Percentiles rank a stretch among this genome's conserved stretches.
Evolutionary conservation across 2,113 vertebrate species (phyloP).

Genomic region (Phyllopteryx taeniolatus): DNA sequence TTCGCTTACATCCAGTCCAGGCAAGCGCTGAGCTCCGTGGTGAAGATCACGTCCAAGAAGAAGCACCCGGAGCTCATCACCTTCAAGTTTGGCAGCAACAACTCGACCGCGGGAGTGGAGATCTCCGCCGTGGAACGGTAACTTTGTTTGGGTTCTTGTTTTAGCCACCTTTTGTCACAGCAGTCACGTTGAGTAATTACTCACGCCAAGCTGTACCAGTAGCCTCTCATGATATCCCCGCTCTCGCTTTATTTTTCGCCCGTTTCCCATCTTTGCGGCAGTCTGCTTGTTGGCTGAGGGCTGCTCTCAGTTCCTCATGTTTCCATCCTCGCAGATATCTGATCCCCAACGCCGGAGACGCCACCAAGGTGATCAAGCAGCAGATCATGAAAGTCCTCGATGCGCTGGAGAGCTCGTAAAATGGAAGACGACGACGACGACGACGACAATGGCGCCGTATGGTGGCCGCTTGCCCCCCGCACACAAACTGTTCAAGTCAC

Average conservation of each 20-base stretch:
- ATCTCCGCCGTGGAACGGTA: constrained; percentile 94
- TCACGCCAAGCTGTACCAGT: no score
- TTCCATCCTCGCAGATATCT: constrained; percentile 80
- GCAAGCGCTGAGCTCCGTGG: constrained; percentile 91
- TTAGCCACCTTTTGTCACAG: no score
- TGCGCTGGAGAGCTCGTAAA: constrained; percentile 91
- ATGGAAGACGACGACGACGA: constrained; percentile 1
- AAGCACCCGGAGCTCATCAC: constrained; percentile 98
- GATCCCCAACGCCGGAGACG: constrained; percentile 96
- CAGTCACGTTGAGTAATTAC: no score
- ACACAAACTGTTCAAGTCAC: constrained; percentile 39
- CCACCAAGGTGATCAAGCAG: constrained; percentile 98
- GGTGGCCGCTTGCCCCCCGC: constrained; percentile 11
- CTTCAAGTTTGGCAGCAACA: constrained; percentile 97
- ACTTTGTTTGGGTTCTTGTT: background rate
- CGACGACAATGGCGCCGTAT: background rate
- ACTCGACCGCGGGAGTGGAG: constrained; percentile 84
- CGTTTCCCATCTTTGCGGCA: no score
- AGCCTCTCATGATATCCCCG: no score
- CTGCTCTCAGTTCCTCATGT: background rate
- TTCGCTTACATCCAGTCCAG: constrained; percentile 97
- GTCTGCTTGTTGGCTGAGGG: no score
- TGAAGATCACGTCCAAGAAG: constrained; percentile 99
- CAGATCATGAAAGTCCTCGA: constrained; percentile 99
- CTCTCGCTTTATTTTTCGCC: no score